Conservation (phyloP, 2,113 vertebrate genomes). For the Salvelinus alpinus region DNA sequence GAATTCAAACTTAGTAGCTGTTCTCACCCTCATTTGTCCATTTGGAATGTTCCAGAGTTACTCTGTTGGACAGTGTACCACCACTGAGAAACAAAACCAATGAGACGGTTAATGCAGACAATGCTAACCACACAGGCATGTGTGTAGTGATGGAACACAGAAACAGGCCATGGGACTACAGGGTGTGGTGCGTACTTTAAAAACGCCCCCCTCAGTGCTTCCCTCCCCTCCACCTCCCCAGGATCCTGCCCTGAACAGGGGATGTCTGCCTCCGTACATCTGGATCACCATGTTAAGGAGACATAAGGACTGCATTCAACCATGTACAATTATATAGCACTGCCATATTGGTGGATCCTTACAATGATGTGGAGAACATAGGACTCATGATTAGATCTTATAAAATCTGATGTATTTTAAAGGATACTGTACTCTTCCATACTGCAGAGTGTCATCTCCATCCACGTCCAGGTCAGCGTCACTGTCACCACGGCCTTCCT, state of each 20-base stretch:
- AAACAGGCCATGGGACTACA: neutral
- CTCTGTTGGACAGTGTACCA: slow-evolving; percentile 76
- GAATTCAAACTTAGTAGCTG: neutral
- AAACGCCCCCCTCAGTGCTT: slow-evolving; percentile 79
- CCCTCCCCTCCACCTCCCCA: slow-evolving; percentile 83
- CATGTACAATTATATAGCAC: neutral
- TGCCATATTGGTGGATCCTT: no score
- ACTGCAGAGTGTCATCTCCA: slow-evolving; percentile 94
- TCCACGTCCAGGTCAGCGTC: slow-evolving; percentile 96
- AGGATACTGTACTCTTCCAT: slow-evolving; percentile 98
- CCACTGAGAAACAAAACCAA: slow-evolving; percentile 60
- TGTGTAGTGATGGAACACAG: neutral
- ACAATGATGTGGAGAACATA: neutral
- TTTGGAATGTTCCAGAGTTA: slow-evolving; percentile 86
- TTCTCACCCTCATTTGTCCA: slow-evolving; percentile 90
- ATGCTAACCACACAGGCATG: neutral
- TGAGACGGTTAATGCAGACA: neutral
- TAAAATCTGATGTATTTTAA: slow-evolving; percentile 7
- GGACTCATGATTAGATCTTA: no score
- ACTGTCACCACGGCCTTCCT: slow-evolving; percentile 94
- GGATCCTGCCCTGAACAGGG: slow-evolving; percentile 89
- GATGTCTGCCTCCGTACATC: slow-evolving; percentile 95
- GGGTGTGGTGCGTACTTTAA: slow-evolving; percentile 76
- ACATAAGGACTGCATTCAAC: neutral
- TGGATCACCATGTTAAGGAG: slow-evolving; percentile 64